These are phyloP conservation scores for Erinaceus europaeus DNA, from an alignment of 2,113 vertebrate genomes.

Conservation along the genomic window DNA sequence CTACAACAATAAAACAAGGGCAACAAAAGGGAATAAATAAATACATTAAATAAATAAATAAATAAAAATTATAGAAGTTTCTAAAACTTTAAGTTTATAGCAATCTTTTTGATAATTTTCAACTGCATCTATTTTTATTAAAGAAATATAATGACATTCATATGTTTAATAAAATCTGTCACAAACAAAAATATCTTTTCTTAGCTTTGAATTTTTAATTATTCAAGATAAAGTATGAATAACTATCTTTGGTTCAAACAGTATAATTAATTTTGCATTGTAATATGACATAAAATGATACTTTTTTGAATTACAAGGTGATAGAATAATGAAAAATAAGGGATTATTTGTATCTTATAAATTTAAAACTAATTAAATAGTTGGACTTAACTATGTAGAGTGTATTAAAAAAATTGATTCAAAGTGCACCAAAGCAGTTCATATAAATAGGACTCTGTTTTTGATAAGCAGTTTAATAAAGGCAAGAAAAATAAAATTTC, in stretches of 20 bases:
- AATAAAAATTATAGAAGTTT: neutral
- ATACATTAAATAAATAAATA: too few species aligned
- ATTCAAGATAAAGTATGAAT: conserved; percentile 35
- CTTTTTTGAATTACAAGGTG: conserved; percentile 8
- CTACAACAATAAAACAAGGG: too few species aligned
- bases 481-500: conserved; percentile 23
- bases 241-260: conserved; percentile 40
- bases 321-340: conserved; percentile 48
- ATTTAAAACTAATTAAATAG: conserved; percentile 68
- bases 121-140: too few species aligned
- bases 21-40: too few species aligned
- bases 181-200: neutral
- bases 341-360: conserved; percentile 19
- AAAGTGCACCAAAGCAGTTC: conserved; percentile 29
- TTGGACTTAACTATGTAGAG: conserved; percentile 3
- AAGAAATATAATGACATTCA: neutral
- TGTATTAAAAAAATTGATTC: conserved; percentile 61
- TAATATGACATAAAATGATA: conserved; percentile 48
- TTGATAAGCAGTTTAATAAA: conserved; percentile 52
- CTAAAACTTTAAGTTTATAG: neutral
- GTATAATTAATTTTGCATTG: conserved; percentile 51
- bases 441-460: conserved; percentile 34
- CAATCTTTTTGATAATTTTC: neutral
- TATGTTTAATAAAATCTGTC: neutral
- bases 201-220: conserved; percentile 31